Evolutionary conservation across 2,888 invertebrate species (phyloP), one percentile per base, ranked within the genome.

Genomic region (Amblyjoppa proteus): DNA sequence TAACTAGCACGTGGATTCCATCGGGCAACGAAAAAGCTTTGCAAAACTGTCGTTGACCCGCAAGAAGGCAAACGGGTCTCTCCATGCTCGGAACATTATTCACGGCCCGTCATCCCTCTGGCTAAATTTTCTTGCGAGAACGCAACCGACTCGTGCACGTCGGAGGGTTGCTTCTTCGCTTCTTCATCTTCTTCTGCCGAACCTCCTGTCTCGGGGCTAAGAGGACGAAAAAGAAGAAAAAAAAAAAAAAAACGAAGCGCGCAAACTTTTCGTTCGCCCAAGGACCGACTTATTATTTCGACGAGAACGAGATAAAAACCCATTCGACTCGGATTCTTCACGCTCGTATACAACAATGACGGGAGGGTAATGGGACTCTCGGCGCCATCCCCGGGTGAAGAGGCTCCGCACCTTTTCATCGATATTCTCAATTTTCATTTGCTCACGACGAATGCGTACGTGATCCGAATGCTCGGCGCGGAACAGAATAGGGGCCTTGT

Each of bases 391-490:
- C 28, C 58, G n/a, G 64, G 16, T 41, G 74, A 3, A 9, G n/a
- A 56, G 38, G 28, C 53, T 58, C 45, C n/a, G 70, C 34, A 74
- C 61, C 79, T 66, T 78, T 68, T 64, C 84, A 80, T 80, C 84
- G 86, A 87, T 90, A 88, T 90, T 90, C 88, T 89, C 89, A 89
- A 90, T 89, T 90, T 88, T 90, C 87, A 89, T 90, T 89, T 89
- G 89, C 88, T 71, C 58, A 41, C 86, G 87, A 88, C 89, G 87
- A 86, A 88, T 88, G 88, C 88, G 89, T 87, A 89, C 90, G 90
- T 90, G 90, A 88, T 87, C 87, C 85, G 90, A 89, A 90, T 91
- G 31, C 79, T 76, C 61, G 38, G 13, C 68, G 66, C 28, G 61
- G 41, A 71, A 49, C 28, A 31, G 75, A 61, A 75, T 45, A n/a